Conservation (phyloP, 2,888 invertebrate genomes). For the Epicampocera succincta region DNA sequence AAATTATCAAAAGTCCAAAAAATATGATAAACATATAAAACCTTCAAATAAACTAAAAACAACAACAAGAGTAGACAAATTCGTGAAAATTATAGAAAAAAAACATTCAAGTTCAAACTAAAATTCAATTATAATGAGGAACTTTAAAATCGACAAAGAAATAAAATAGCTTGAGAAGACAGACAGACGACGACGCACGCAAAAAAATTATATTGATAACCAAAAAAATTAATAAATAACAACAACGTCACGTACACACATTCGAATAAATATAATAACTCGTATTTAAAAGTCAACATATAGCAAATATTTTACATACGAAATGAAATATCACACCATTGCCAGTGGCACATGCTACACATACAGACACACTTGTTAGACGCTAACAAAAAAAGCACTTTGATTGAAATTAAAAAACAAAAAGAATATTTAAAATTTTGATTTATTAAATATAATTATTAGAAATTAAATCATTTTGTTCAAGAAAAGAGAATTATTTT, state of each 20-base stretch:
- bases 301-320: conserved; percentile 15
- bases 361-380: no score
- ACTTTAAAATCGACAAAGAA: conserved; percentile 40
- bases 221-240: no score
- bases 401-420: background rate
- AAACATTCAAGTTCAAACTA: conserved; percentile 69
- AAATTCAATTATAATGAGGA: conserved; percentile 40
- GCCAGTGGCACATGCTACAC: background rate
- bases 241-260: no score
- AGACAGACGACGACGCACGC: conserved; percentile 13
- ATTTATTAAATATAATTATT: background rate
- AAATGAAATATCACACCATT: conserved; percentile 14
- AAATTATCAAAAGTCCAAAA: conserved; percentile 42
- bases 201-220: conserved; percentile 16
- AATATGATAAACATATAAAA: conserved; percentile 71
- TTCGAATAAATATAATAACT: no score
- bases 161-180: conserved; percentile 26
- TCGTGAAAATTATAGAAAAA: conserved; percentile 38
- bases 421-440: background rate
- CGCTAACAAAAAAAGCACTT: background rate
- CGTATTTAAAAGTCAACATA: background rate
- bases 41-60: conserved; percentile 55
- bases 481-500: no score
- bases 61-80: conserved; percentile 36
- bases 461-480: background rate